Evolutionary conservation across 2,888 invertebrate species (phyloP).

Genomic region (Metopia argyrocephala): DNA sequence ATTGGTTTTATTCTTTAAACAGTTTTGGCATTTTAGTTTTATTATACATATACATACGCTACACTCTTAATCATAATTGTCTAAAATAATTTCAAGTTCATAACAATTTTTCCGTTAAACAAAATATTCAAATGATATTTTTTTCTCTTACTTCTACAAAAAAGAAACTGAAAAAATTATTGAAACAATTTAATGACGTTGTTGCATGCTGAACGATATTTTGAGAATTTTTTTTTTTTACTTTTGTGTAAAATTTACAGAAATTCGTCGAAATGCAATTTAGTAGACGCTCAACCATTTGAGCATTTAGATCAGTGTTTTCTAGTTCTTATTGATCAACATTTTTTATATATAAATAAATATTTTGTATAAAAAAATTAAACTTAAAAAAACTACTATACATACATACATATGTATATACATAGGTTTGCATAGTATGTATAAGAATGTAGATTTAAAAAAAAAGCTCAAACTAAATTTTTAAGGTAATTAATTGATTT

Average conservation of each 20-base stretch:
- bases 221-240: too few species aligned
- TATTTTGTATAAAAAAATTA: constrained; percentile 1
- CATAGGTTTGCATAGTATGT: too few species aligned
- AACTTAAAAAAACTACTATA: neutral
- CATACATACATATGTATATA: neutral
- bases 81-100: neutral
- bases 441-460: too few species aligned
- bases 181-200: neutral
- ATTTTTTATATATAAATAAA: constrained; percentile 4
- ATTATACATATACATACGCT: too few species aligned
- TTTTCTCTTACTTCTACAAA: neutral
- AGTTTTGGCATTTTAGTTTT: too few species aligned
- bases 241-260: neutral
- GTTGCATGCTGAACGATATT: neutral
- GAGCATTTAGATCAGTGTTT: constrained; percentile 47
- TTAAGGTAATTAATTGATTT: constrained; percentile 36
- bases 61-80: neutral
- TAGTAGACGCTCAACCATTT: constrained; percentile 48
- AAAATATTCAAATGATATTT: neutral
- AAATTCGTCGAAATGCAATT: constrained; percentile 36
- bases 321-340: neutral
- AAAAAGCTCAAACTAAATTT: neutral
- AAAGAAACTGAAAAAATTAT: neutral
- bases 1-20: too few species aligned
- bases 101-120: neutral